These are phyloP conservation scores for Nasonia oneida DNA, from an alignment of 2,888 invertebrate species.

Conservation along the genomic window DNA sequence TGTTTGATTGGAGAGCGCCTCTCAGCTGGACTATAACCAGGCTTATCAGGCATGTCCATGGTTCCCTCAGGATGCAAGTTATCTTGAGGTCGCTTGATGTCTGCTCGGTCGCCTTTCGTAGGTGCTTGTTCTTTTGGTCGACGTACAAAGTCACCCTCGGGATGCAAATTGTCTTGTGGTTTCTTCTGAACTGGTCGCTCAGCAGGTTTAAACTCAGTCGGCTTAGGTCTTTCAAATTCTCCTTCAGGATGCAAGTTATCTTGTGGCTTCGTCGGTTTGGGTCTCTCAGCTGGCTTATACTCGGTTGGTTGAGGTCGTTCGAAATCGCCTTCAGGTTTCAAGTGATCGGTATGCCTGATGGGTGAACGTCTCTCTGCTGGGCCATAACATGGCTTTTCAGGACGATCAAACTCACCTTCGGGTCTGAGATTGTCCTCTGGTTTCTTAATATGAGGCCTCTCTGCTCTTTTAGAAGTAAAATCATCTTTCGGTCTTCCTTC, in stretches of 20 bases:
- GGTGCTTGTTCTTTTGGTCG: slow-evolving; percentile 76
- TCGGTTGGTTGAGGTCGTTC: slow-evolving; percentile 69
- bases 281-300: slow-evolving; percentile 71
- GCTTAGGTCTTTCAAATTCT: slow-evolving; percentile 80
- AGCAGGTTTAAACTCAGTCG: slow-evolving; percentile 79
- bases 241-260: slow-evolving; percentile 81
- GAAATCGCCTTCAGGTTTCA: slow-evolving; percentile 80
- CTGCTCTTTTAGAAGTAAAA: slow-evolving; percentile 76
- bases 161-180: slow-evolving; percentile 78
- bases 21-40: slow-evolving; percentile 81
- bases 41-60: slow-evolving; percentile 78
- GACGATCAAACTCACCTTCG: slow-evolving; percentile 81
- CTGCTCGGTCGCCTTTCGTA: slow-evolving; percentile 74
- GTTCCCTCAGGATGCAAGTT: slow-evolving; percentile 83
- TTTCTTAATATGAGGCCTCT: slow-evolving; percentile 78
- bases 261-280: slow-evolving; percentile 75
- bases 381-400: slow-evolving; percentile 73
- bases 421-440: slow-evolving; percentile 83
- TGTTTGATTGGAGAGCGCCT: slow-evolving; percentile 79
- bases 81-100: slow-evolving; percentile 67
- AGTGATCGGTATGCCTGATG: slow-evolving; percentile 79
- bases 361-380: slow-evolving; percentile 78
- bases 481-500: slow-evolving; percentile 77
- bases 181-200: slow-evolving; percentile 81
- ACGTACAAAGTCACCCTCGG: slow-evolving; percentile 80